These are phyloP conservation scores for Neosilurus hyrtlii DNA, from an alignment of 2,797 vertebrate genomes.

Conservation along the genomic window DNA sequence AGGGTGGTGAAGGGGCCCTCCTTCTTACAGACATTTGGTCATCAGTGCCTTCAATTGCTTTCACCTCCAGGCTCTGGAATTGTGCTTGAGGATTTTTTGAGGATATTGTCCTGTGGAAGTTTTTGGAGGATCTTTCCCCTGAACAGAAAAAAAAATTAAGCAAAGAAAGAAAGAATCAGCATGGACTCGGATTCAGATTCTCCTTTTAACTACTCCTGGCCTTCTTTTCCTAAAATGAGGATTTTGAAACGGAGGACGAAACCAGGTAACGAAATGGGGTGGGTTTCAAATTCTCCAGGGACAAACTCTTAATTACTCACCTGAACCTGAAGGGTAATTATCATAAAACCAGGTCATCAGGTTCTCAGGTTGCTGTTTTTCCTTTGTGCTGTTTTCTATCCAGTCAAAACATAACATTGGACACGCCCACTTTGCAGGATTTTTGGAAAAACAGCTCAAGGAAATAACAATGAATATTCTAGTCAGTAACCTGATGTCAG, in stretches of 20 bases:
- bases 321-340: background rate
- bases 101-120: too few species aligned
- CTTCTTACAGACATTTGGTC: constrained; percentile 37
- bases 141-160: constrained; percentile 22
- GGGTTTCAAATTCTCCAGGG: background rate
- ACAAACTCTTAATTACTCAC: background rate
- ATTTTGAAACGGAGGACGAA: constrained; percentile 84
- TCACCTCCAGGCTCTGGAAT: constrained; percentile 2
- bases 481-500: background rate
- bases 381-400: background rate
- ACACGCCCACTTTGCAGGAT: background rate
- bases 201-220: constrained; percentile 99
- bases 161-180: constrained; percentile 43
- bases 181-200: constrained; percentile 95
- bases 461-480: background rate
- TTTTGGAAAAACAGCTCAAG: too few species aligned
- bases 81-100: constrained; percentile 22
- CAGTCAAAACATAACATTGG: background rate
- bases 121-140: constrained; percentile 28
- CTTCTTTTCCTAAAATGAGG: constrained; percentile 94
- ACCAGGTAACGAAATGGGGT: too few species aligned
- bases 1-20: constrained; percentile 46
- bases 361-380: background rate
- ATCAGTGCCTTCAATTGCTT: constrained; percentile 11
- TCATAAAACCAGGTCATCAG: background rate